Base-by-base conservation (phyloP, 2,113 vertebrate species). In the Pachypanchax playfairii region DNA sequence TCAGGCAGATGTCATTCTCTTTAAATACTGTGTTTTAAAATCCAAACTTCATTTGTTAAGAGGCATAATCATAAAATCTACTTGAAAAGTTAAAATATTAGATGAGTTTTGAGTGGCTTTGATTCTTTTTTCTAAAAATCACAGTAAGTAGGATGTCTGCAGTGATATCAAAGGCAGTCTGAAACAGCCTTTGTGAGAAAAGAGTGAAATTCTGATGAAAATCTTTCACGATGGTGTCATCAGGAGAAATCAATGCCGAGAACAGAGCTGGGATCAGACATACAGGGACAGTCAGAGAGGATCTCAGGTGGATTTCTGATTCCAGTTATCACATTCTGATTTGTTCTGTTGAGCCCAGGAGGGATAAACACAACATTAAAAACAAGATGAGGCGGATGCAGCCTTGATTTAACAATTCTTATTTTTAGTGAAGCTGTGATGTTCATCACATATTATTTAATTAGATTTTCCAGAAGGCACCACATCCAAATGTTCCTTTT, bases 171-270 rank as follows among this genome's bases (percentile, higher is more conserved):
- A 51, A 51, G 28, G 48, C 48, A 51, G 48, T 7, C 28, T 20
- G 48, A 51, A 31, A 21, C 31, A 25, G 21, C 12, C 44, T 31
- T 29, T 50, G 48, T 20, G 11, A 18, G 48, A 51, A 28, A 33
- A 18, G n/a, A 51, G 28, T n/a, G 28, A 12, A 51, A 18, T 18
- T 51, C 48, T 51, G 48, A 51, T 51, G 48, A 21, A 51, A 51
- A 51, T 11, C n/a, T 50, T 50, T 50, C 48, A 50, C 11, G 17
- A 28, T 31, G 48, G 28, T 51, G 28, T 51, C 48, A 33, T 51
- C 48, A 51, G 48, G 28, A 51, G 26, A 28, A 51, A 33, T 35
- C 33, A 12, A 35, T 12, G 4, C 43, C 5, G 25, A 3, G 25
- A 15, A 18, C 14, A 48, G 46, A 17, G 24, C 25, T n/a, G 25